These are phyloP conservation scores for Latrodectus elegans DNA, from an alignment of 2,888 invertebrate genomes.

Conservation along the genomic window DNA sequence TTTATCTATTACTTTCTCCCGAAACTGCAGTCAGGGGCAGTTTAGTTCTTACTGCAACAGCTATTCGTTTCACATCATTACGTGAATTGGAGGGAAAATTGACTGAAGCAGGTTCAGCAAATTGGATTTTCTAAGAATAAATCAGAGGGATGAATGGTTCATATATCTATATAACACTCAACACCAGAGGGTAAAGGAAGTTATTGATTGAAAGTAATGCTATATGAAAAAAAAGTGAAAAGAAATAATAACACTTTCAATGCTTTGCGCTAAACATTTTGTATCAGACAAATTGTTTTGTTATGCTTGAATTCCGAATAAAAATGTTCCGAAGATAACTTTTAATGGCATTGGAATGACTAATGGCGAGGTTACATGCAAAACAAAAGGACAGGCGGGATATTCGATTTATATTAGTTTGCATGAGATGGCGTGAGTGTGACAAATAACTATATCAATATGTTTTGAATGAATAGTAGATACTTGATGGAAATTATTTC, in stretches of 20 bases:
- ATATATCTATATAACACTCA: constrained; percentile 46
- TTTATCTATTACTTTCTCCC: constrained; percentile 30
- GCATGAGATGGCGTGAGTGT: no score
- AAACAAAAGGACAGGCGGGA: no score
- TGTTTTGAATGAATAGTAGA: no score
- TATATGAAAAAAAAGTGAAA: constrained; percentile 8
- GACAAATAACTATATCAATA: no score
- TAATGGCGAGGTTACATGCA: no score
- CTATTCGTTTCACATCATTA: constrained; percentile 57
- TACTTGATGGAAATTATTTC: no score
- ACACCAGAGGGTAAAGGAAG: constrained; percentile 45
- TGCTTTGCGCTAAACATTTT: constrained; percentile 17
- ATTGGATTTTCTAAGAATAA: constrained; percentile 53
- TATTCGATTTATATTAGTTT: no score
- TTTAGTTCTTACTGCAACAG: constrained; percentile 51
- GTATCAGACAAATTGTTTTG: constrained; percentile 1
- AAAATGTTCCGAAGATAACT: no score
- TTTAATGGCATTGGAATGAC: no score
- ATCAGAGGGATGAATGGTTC: constrained; percentile 17
- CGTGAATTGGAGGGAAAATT: constrained; percentile 31
- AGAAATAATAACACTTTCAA: constrained; percentile 21
- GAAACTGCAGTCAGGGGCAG: constrained; percentile 17
- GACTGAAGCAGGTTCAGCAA: constrained; percentile 51
- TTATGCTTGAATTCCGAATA: no score
- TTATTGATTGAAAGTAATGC: constrained; percentile 40